phyloP scores from a whole-genome alignment of 2,888 invertebrate species.

The Trilocha varians region DNA sequence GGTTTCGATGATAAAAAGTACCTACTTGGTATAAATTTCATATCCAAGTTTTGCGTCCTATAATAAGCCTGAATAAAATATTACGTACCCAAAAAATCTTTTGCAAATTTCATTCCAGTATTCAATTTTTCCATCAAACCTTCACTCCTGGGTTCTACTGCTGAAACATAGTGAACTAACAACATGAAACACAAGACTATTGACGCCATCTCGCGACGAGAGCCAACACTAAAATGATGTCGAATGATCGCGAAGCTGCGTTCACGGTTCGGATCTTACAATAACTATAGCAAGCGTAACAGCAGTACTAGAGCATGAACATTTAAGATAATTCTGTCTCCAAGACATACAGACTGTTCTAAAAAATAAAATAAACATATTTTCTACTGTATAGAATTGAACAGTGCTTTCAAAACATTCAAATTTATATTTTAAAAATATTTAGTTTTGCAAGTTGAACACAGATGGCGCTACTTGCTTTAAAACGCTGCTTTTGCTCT shows the following conservation, averaged over 20 bases:
- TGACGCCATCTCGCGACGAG: constrained; percentile 53
- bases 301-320: constrained; percentile 46
- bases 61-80: neutral
- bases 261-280: constrained; percentile 41
- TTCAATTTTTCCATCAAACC: constrained; percentile 49
- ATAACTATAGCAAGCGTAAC: constrained; percentile 48
- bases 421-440: neutral
- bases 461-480: constrained; percentile 30
- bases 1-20: too few relatives aligned
- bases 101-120: constrained; percentile 58
- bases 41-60: too few relatives aligned
- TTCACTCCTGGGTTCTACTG: constrained; percentile 35
- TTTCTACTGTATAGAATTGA: neutral
- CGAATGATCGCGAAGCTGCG: constrained; percentile 10
- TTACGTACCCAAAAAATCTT: constrained; percentile 54
- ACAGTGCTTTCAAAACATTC: neutral
- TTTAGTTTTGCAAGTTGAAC: neutral
- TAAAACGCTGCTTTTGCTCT: neutral
- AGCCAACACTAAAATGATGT: constrained; percentile 33
- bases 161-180: constrained; percentile 27
- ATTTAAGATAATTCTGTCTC: constrained; percentile 27
- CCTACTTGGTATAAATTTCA: too few relatives aligned
- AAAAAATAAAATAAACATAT: neutral
- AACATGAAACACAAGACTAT: constrained; percentile 29
- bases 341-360: constrained; percentile 36